These are phyloP conservation scores for Phalacrocorax aristotelis DNA, from an alignment of 2,113 vertebrate genomes.

Conservation along the genomic window DNA sequence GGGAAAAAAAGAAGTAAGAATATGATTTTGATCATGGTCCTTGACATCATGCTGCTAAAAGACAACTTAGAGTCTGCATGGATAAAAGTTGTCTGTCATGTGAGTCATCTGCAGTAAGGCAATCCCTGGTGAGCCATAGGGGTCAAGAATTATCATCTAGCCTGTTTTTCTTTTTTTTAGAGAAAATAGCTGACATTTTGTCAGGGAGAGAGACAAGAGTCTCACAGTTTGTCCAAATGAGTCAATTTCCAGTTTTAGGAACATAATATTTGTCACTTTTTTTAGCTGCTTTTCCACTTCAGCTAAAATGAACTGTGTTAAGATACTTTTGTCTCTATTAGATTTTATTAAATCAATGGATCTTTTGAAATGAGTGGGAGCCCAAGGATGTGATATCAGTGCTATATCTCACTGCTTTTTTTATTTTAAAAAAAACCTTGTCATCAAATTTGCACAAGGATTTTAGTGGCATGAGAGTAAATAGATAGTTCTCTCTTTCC, in stretches of 20 bases:
- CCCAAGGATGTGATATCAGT: background rate
- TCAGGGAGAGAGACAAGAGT: background rate
- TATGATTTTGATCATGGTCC: background rate
- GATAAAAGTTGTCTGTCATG: background rate
- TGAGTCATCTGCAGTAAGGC: background rate
- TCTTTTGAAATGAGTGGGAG: background rate
- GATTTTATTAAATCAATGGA: background rate
- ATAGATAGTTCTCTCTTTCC: background rate
- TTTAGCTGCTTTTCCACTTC: background rate
- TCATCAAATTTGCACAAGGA: background rate
- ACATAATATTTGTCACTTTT: background rate
- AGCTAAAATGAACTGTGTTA: background rate
- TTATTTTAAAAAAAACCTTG: background rate
- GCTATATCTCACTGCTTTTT: background rate
- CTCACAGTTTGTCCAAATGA: background rate
- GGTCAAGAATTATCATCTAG: background rate
- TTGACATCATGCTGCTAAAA: background rate
- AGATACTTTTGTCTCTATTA: background rate
- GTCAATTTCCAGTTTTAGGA: background rate
- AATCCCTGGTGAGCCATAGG: background rate
- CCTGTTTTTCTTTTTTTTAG: background rate
- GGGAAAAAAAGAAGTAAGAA: background rate
- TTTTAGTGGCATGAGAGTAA: background rate
- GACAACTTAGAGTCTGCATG: background rate
- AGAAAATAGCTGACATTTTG: conserved; percentile 6